phyloP scores from a whole-genome alignment of 2,888 invertebrate genomes.

The Leptopilina syphax region DNA sequence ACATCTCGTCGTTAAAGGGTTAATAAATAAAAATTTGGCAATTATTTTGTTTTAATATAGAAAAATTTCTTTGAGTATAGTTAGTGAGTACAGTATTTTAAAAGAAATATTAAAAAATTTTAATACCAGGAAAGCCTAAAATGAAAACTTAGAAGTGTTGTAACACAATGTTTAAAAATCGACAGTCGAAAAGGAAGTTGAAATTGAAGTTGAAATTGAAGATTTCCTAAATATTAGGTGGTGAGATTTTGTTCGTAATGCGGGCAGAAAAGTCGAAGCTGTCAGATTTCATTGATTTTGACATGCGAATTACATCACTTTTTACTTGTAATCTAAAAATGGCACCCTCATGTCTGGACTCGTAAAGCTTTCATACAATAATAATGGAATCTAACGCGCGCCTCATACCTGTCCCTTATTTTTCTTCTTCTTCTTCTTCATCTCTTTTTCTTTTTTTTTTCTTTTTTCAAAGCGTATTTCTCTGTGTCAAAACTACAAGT shows the following conservation, averaged over 20 bases:
- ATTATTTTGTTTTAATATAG: too few species aligned
- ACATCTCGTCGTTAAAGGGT: too few species aligned
- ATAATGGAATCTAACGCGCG: constrained; percentile 33
- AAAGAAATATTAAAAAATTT: too few species aligned
- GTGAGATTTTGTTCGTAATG: background rate
- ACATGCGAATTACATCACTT: constrained; percentile 36
- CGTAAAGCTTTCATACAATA: constrained; percentile 5
- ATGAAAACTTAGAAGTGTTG: too few species aligned
- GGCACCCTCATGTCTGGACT: constrained; percentile 26
- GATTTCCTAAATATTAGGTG: background rate
- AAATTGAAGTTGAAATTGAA: too few species aligned
- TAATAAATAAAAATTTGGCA: too few species aligned
- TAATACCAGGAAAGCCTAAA: too few species aligned
- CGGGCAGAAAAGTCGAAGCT: constrained; percentile 26
- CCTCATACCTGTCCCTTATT: constrained; percentile 19
- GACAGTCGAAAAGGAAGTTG: too few species aligned
- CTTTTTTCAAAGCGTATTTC: constrained; percentile 26
- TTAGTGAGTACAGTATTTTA: too few species aligned
- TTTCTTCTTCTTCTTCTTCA: too few species aligned
- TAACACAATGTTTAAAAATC: too few species aligned
- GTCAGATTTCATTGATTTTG: constrained; percentile 24
- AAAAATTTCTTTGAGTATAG: too few species aligned
- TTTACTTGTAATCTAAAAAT: constrained; percentile 17
- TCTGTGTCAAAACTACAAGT: constrained; percentile 37
- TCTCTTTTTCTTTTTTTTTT: background rate